phyloP scores from a whole-genome alignment of 2,888 invertebrate genomes.

The Miltochrista miniata region DNA sequence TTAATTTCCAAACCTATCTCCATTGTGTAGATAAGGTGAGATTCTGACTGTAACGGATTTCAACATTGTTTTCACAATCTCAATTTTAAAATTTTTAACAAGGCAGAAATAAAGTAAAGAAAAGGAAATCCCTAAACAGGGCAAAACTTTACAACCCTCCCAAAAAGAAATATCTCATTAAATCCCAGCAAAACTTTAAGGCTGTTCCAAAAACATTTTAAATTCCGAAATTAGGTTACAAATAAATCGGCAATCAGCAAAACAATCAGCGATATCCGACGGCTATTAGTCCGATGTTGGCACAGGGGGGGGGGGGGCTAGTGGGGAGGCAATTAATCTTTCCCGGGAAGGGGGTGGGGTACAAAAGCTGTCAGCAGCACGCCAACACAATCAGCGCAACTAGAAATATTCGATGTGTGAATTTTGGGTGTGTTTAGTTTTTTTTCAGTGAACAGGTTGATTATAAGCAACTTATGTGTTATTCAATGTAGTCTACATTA shows the following conservation, averaged over 20 bases:
- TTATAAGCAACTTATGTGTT: too few species aligned
- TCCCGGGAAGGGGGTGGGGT: slow-evolving; percentile 8
- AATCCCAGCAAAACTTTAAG: slow-evolving; percentile 2
- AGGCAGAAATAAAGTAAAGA: neutral
- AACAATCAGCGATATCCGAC: slow-evolving; percentile 40
- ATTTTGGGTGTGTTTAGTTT: slow-evolving; percentile 1
- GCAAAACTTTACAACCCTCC: slow-evolving; percentile 1
- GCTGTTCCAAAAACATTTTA: slow-evolving; percentile 12
- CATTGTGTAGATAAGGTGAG: too few species aligned
- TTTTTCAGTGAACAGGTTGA: too few species aligned
- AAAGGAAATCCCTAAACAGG: neutral
- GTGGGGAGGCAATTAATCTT: slow-evolving; percentile 41
- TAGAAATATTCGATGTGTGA: slow-evolving; percentile 16
- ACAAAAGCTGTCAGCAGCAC: slow-evolving; percentile 34
- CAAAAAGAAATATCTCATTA: slow-evolving; percentile 4
- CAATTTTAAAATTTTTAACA: too few species aligned
- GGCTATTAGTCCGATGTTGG: slow-evolving; percentile 30
- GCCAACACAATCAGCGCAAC: slow-evolving; percentile 13
- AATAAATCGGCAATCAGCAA: slow-evolving; percentile 36
- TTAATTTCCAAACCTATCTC: too few species aligned
- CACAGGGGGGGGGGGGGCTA: neutral
- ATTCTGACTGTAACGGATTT: too few species aligned
- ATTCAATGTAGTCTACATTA: too few species aligned
- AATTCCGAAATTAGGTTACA: slow-evolving; percentile 20
- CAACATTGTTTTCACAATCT: too few species aligned